phyloP scores from a whole-genome alignment of 1,140 invertebrate genomes.

The Macrosteles quadrilineatus region DNA sequence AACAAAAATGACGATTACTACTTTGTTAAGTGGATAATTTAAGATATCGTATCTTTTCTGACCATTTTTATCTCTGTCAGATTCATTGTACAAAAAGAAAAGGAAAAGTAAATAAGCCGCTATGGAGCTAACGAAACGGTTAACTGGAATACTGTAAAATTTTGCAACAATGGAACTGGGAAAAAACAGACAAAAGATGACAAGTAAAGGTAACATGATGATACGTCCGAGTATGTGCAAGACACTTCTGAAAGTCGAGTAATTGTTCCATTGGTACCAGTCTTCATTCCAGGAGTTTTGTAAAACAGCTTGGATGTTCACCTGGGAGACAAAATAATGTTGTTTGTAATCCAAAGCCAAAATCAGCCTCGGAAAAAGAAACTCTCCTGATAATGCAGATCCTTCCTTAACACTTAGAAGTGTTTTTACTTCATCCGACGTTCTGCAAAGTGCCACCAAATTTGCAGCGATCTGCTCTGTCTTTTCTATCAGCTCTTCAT shows the following conservation, averaged over 20 bases:
- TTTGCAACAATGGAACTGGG: constrained; percentile 51
- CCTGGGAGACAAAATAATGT: constrained; percentile 73
- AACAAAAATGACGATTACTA: constrained; percentile 52
- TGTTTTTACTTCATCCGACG: constrained; percentile 66
- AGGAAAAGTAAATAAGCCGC: constrained; percentile 65
- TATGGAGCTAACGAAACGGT: constrained; percentile 60
- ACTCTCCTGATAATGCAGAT: constrained; percentile 47
- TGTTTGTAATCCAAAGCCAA: constrained; percentile 71
- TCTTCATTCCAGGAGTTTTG: constrained; percentile 56
- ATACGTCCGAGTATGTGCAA: constrained; percentile 50
- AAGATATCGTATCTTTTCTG: constrained; percentile 45
- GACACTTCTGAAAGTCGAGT: constrained; percentile 46
- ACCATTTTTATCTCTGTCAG: constrained; percentile 56
- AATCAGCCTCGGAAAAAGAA: constrained; percentile 61
- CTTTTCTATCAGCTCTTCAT: constrained; percentile 56
- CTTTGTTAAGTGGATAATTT: constrained; percentile 52
- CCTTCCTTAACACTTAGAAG: constrained; percentile 58
- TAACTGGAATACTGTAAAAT: constrained; percentile 55
- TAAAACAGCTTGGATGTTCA: constrained; percentile 66
- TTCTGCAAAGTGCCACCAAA: constrained; percentile 62
- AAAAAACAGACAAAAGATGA: constrained; percentile 49
- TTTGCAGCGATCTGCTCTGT: constrained; percentile 64
- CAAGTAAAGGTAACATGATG: constrained; percentile 52
- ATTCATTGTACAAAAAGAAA: constrained; percentile 58
- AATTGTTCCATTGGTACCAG: constrained; percentile 58